Conservation (phyloP, 2,113 vertebrate species). For the Neopipo cinnamomea region DNA sequence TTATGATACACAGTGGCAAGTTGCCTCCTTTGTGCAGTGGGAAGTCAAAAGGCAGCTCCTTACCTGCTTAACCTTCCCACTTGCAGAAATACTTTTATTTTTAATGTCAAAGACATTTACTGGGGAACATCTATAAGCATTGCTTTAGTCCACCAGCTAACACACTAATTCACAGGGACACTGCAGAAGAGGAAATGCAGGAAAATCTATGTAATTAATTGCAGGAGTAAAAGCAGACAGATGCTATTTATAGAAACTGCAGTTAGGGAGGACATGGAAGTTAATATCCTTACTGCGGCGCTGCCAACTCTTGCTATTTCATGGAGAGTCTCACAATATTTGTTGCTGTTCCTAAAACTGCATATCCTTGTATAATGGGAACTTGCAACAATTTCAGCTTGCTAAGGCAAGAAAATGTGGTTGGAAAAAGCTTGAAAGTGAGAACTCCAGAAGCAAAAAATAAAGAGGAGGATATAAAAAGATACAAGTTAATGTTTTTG, state of each 20-base stretch:
- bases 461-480: background rate
- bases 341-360: conserved; percentile 11
- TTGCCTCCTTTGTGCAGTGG: background rate
- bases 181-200: conserved; percentile 18
- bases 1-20: background rate
- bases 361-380: background rate
- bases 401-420: background rate
- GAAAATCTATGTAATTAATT: conserved; percentile 33
- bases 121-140: background rate
- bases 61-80: background rate
- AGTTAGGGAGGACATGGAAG: background rate
- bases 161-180: background rate
- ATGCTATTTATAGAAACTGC: conserved; percentile 44
- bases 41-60: background rate
- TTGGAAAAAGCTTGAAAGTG: background rate
- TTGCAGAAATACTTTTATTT: background rate
- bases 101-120: background rate
- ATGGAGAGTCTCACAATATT: background rate
- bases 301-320: conserved; percentile 25
- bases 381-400: background rate
- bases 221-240: conserved; percentile 7
- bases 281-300: background rate
- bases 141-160: background rate
- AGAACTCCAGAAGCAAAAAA: background rate
- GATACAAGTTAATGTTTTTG: background rate